phyloP scores from a whole-genome alignment of 1,140 invertebrate genomes.

The Gryllus bimaculatus region DNA sequence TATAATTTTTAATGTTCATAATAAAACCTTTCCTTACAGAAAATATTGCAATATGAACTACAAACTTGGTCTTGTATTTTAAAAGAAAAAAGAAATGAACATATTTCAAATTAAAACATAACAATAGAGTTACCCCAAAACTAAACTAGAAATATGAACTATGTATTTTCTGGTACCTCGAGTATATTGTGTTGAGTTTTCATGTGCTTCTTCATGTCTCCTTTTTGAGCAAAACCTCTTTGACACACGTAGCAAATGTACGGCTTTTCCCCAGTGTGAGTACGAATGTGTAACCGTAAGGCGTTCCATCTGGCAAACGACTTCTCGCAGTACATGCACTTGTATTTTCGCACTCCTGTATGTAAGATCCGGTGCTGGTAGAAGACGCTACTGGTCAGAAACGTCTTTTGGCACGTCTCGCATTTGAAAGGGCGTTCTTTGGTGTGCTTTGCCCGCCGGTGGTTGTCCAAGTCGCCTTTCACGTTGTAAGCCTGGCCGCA shows the following conservation, averaged over 20 bases:
- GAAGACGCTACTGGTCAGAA: constrained; percentile 60
- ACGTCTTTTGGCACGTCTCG: constrained; percentile 57
- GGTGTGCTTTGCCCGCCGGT: constrained; percentile 52
- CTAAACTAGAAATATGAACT: not conserved
- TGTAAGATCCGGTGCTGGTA: constrained; percentile 38
- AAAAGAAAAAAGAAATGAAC: not conserved
- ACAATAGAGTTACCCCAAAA: not conserved
- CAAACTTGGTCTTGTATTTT: too few species aligned
- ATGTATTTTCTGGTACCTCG: not conserved
- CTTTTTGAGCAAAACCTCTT: constrained; percentile 35
- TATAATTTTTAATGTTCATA: too few species aligned
- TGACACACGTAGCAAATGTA: constrained; percentile 32
- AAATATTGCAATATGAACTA: too few species aligned
- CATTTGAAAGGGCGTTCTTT: constrained; percentile 63
- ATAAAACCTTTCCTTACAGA: too few species aligned
- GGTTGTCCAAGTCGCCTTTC: constrained; percentile 50
- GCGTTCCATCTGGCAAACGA: constrained; percentile 10
- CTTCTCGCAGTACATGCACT: constrained; percentile 10
- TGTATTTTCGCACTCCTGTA: constrained; percentile 12
- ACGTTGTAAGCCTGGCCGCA: constrained; percentile 38
- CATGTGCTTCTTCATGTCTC: constrained; percentile 37
- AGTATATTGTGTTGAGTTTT: constrained; percentile 34
- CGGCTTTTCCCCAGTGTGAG: constrained; percentile 39
- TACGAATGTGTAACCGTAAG: constrained; percentile 8
- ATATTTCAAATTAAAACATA: not conserved